Base-by-base conservation (phyloP, 2,888 invertebrate species). In the Caradrina clavipalpis region DNA sequence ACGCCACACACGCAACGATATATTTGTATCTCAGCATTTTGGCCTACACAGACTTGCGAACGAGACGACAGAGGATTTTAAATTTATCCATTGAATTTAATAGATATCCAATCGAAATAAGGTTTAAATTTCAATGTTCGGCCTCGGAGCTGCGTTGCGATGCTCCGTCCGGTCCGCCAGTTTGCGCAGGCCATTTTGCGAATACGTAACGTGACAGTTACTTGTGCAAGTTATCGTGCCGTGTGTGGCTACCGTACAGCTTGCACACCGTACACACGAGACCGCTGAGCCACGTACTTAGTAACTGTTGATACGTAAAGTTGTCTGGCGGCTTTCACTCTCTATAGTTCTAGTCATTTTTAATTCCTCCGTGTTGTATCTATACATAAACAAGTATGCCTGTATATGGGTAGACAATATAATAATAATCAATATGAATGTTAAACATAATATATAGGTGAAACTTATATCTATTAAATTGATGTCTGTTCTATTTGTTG, bases 401-500 rank as follows among this genome's bases (percentile, higher is more conserved):
- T 95, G 94, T 93, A 89, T 91, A 91, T 92, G 92, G 93, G 93
- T 95, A 95, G 95, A 94, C 94, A 94, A 93, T 95, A 94, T 94
- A 91, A 91, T 92, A 92, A 91, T 93, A 94, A 95, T 93, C 94
- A 92, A 92, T 92, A 93, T 95, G 88, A 93, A 94, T 95, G 95
- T 95, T 95, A 95, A 92, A 91, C 90, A 91, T 92, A 92, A 89
- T 91, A 93, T 94, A 94, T 95, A 94, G 94, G 92, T 94, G 90
- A 95, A 93, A 93, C 95, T 94, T 96, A 92, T 93, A 95, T 95
- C 93, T 95, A 96, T 95, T 95, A 96, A 94, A 95, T 94, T 95
- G 95, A 95, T 96, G 95, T 96, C 95, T 96, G 95, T 96, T 96
- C 95, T 91, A 91, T 86, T 54, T 75, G 70, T 85, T 82, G 87